These are phyloP conservation scores for Gulo gulo DNA, from an alignment of 2,113 vertebrate genomes.

Conservation along the genomic window DNA sequence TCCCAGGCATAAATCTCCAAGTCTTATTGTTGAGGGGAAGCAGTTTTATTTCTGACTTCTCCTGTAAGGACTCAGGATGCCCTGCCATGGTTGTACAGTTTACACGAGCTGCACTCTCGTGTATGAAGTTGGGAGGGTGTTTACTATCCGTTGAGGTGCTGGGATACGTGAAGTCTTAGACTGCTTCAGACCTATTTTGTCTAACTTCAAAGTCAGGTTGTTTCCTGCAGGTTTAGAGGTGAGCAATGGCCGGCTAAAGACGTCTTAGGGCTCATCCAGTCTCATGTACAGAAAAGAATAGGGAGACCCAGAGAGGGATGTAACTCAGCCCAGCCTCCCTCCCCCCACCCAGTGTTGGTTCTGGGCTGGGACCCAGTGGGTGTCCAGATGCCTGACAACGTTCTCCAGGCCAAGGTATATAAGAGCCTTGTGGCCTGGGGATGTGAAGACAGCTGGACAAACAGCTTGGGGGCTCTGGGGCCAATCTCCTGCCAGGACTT, in stretches of 20 bases:
- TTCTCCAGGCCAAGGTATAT: slow-evolving; percentile 70
- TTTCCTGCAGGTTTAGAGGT: not conserved
- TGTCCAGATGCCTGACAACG: slow-evolving; percentile 62
- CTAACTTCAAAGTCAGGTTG: not conserved
- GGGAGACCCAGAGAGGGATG: not conserved
- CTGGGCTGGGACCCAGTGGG: slow-evolving; percentile 44
- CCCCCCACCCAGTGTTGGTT: slow-evolving; percentile 1
- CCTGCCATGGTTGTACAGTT: not conserved
- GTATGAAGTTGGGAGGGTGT: not conserved
- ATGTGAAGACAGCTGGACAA: slow-evolving; percentile 74
- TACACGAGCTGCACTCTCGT: not conserved
- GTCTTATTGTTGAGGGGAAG: not conserved
- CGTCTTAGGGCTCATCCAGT: not conserved
- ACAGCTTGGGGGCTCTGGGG: slow-evolving; percentile 31
- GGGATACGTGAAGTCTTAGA: not conserved
- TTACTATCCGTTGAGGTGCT: not conserved
- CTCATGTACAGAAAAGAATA: not conserved
- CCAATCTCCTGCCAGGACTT: slow-evolving; percentile 47
- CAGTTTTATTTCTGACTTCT: not conserved
- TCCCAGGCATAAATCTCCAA: not conserved
- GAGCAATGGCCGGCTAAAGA: not conserved
- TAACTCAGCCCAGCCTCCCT: not conserved
- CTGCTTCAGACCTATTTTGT: not conserved
- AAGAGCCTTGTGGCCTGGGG: slow-evolving; percentile 44
- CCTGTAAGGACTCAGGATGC: not conserved